Evolutionary conservation across 2,797 vertebrate genomes (phyloP).

Genomic region (Ctenopoma kingsleyae): DNA sequence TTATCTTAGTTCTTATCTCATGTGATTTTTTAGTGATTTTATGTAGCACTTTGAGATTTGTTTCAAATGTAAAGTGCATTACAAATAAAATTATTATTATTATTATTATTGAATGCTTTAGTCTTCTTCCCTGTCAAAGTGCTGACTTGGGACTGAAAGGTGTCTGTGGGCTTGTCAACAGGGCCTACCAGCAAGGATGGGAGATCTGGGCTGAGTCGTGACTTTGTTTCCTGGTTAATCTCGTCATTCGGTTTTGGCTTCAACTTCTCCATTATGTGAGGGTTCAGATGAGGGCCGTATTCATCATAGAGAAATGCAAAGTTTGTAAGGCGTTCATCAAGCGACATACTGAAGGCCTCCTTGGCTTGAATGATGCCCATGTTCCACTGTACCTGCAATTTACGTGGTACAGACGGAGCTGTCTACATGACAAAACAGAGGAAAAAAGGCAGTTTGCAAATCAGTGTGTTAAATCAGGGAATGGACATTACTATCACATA

Average conservation of each 20-base stretch:
- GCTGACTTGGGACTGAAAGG: slow-evolving; percentile 43
- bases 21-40: no score
- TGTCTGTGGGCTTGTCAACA: background rate
- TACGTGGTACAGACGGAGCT: slow-evolving; percentile 87
- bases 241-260: slow-evolving; percentile 68
- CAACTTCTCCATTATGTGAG: slow-evolving; percentile 86
- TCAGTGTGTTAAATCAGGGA: background rate
- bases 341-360: slow-evolving; percentile 87
- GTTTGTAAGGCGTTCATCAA: slow-evolving; percentile 89
- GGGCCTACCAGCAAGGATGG: slow-evolving; percentile 65
- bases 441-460: background rate
- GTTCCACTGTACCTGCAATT: slow-evolving; percentile 91
- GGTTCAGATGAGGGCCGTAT: slow-evolving; percentile 90
- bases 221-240: slow-evolving; percentile 13
- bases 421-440: slow-evolving; percentile 34
- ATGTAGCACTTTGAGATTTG: no score
- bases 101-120: slow-evolving; percentile 38
- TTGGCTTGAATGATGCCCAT: slow-evolving; percentile 91
- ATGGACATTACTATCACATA: no score
- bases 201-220: slow-evolving; percentile 57
- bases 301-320: slow-evolving; percentile 91
- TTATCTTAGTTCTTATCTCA: no score
- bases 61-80: no score
- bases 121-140: slow-evolving; percentile 69
- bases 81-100: no score